Evolutionary conservation across 2,113 vertebrate species (phyloP).

Genomic region (Pelvicachromis taeniatus): DNA sequence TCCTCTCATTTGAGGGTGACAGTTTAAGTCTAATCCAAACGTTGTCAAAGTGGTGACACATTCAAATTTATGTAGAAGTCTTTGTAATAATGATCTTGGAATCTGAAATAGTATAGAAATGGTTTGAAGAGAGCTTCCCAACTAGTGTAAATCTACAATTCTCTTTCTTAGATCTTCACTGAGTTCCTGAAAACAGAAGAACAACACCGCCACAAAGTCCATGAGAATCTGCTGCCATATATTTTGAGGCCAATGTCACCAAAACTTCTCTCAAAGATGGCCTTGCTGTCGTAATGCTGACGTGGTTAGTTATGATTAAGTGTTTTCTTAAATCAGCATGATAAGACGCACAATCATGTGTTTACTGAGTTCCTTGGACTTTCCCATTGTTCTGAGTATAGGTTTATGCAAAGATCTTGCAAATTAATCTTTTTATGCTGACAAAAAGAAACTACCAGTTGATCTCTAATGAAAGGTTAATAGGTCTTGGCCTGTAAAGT

Average conservation of each 20-base stretch:
- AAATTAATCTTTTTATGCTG: not conserved
- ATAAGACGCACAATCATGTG: not conserved
- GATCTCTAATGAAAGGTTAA: not conserved
- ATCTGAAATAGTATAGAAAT: not conserved
- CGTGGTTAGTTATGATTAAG: not conserved
- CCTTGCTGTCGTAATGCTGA: not conserved
- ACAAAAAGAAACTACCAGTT: not conserved
- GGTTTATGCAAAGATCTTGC: not conserved
- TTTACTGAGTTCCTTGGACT: not conserved
- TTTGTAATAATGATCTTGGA: no score
- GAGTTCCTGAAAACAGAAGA: not conserved
- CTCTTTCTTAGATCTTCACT: not conserved
- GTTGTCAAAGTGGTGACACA: not conserved
- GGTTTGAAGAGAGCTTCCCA: not conserved
- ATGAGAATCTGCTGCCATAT: not conserved
- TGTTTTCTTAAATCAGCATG: not conserved
- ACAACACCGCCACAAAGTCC: not conserved
- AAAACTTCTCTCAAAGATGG: not conserved
- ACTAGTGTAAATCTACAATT: not conserved
- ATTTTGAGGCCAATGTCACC: not conserved
- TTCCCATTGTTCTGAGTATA: not conserved
- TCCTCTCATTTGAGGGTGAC: not conserved
- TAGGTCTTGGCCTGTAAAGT: not conserved
- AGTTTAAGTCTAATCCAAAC: not conserved
- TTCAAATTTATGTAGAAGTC: not conserved